Percentiles rank a stretch among this genome's conserved stretches.
Evolutionary conservation across 1,140 invertebrate genomes (phyloP).

Genomic region (Octopus sinensis): DNA sequence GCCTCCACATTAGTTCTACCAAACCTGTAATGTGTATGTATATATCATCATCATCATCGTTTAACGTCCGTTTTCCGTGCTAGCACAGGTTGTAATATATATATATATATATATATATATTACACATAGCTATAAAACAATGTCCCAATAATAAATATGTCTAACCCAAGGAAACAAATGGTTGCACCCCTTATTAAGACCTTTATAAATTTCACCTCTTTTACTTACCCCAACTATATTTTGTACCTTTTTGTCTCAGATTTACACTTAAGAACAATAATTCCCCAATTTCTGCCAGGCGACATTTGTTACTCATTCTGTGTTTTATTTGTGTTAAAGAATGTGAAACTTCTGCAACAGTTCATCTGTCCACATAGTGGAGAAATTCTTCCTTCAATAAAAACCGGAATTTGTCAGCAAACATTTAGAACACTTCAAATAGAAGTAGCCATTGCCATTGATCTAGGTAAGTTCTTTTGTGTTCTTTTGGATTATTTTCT

Average conservation of each 20-base stretch:
- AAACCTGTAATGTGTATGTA: too few species aligned
- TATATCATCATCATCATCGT: too few species aligned
- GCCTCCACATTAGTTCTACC: too few species aligned
- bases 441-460: slow-evolving; percentile 74
- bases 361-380: slow-evolving; percentile 84
- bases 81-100: too few species aligned
- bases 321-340: slow-evolving; percentile 55
- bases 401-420: slow-evolving; percentile 70
- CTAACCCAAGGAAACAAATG: too few species aligned
- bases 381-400: slow-evolving; percentile 58
- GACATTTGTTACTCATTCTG: neutral
- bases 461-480: slow-evolving; percentile 68
- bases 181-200: too few species aligned
- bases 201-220: too few species aligned
- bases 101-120: too few species aligned
- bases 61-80: too few species aligned
- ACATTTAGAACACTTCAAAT: slow-evolving; percentile 72
- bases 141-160: too few species aligned
- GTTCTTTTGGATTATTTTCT: slow-evolving; percentile 19
- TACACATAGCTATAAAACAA: too few species aligned
- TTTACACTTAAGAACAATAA: neutral
- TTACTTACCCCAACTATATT: neutral
- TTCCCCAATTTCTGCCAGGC: neutral
- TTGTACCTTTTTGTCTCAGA: neutral
- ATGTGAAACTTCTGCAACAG: slow-evolving; percentile 80